Conservation (phyloP, 2,888 invertebrate species). For the Sarcophaga carnaria region DNA sequence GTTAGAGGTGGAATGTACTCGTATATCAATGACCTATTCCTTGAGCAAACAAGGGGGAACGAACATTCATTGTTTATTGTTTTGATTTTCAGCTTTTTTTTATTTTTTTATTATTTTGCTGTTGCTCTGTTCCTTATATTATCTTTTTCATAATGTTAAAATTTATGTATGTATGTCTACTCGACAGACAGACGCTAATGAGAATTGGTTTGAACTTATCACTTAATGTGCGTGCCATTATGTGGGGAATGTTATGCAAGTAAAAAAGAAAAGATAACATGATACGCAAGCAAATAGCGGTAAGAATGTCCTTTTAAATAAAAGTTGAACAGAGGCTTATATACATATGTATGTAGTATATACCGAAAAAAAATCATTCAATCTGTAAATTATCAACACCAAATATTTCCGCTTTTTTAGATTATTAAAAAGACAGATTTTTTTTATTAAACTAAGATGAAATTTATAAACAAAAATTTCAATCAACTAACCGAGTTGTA, state of each 20-base stretch:
- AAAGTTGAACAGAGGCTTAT: not conserved
- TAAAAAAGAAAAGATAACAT: slow-evolving; percentile 14
- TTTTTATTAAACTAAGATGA: too few species aligned
- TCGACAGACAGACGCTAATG: slow-evolving; percentile 52
- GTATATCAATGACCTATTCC: slow-evolving; percentile 22
- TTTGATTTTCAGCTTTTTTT: not conserved
- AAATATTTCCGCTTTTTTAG: too few species aligned
- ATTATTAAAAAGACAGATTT: too few species aligned
- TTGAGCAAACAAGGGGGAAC: not conserved
- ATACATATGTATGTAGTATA: not conserved
- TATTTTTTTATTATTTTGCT: too few species aligned
- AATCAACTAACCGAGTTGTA: too few species aligned
- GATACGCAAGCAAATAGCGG: slow-evolving; percentile 22
- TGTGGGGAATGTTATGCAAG: slow-evolving; percentile 14
- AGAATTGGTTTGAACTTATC: slow-evolving; percentile 58
- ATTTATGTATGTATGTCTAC: slow-evolving; percentile 24
- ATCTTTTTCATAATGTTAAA: slow-evolving; percentile 27
- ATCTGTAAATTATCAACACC: too few species aligned
- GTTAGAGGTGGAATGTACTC: not conserved
- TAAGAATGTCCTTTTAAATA: not conserved
- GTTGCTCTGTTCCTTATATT: not conserved
- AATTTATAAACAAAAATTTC: too few species aligned
- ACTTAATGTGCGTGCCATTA: slow-evolving; percentile 56
- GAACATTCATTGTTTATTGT: slow-evolving; percentile 17
- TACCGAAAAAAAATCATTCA: too few species aligned